Evolutionary conservation across 2,113 vertebrate species (phyloP).

Genomic region (Corvus hawaiiensis): DNA sequence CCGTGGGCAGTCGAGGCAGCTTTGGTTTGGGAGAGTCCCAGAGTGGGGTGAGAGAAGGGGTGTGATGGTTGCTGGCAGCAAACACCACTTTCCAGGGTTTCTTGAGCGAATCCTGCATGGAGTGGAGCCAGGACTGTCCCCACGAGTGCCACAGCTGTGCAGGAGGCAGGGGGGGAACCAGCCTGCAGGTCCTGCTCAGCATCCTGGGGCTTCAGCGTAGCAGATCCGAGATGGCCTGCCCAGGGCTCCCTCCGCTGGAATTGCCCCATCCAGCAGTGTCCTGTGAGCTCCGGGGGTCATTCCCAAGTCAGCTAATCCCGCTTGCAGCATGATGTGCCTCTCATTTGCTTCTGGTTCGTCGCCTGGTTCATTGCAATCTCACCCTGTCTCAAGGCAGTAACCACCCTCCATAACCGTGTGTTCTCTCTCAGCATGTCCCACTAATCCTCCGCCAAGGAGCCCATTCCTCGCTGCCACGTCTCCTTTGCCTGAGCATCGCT

Average conservation of each 20-base stretch:
- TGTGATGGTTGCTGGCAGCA: not conserved
- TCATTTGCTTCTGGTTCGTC: not conserved
- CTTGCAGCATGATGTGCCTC: constrained; percentile 29
- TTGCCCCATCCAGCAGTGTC: not conserved
- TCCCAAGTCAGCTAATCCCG: not conserved
- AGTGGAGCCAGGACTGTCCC: not conserved
- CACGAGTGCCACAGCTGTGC: fast-evolving
- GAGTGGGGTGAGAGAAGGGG: not conserved
- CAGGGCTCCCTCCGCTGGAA: not conserved
- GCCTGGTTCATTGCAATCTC: constrained; percentile 1
- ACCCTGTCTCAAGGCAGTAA: constrained; percentile 41
- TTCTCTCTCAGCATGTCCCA: constrained; percentile 69
- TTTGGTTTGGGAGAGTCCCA: not conserved
- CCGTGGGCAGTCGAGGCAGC: not conserved
- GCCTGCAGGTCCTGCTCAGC: not conserved
- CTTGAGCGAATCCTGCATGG: not conserved
- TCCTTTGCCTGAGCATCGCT: not conserved
- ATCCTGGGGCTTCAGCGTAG: not conserved
- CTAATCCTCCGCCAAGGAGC: constrained; percentile 54
- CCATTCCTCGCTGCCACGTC: not conserved
- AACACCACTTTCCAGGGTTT: not conserved
- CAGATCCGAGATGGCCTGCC: not conserved
- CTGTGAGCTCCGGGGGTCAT: fast-evolving
- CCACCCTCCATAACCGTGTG: constrained; percentile 1
- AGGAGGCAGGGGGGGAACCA: not conserved